Percentiles rank a stretch among this genome's conserved stretches.
These are phyloP conservation scores for Chromoteleia sp. DNA, from an alignment of 2,888 invertebrate species.

Conservation along the genomic window DNA sequence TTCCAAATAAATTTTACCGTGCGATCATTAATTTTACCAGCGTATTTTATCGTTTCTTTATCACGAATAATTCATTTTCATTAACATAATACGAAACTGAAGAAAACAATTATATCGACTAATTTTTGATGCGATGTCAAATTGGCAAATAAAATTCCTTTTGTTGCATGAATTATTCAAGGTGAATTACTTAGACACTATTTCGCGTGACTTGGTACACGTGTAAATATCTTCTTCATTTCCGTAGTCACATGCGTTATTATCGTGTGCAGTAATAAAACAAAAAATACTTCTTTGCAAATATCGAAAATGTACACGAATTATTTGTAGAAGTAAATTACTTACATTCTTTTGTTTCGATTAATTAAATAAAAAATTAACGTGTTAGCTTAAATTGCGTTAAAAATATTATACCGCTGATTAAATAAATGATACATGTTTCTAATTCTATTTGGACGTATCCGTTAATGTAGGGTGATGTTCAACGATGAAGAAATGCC, in stretches of 20 bases:
- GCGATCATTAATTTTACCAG: no score
- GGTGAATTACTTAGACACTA: neutral
- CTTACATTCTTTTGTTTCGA: no score
- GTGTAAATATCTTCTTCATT: conserved; percentile 33
- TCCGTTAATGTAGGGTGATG: conserved; percentile 39
- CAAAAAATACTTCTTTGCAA: neutral
- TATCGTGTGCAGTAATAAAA: conserved; percentile 10
- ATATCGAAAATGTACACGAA: neutral
- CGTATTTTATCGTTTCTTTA: no score
- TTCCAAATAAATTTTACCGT: neutral
- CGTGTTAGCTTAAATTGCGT: neutral
- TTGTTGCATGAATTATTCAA: conserved; percentile 11
- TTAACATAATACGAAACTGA: no score
- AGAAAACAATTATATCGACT: neutral
- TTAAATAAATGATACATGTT: conserved; percentile 6
- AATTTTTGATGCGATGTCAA: conserved; percentile 4
- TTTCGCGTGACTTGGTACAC: conserved; percentile 5
- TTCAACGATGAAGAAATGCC: conserved; percentile 43
- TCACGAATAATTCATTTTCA: no score
- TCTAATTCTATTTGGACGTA: conserved; percentile 16
- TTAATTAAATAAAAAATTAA: neutral
- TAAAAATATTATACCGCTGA: neutral
- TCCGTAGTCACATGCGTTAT: conserved; percentile 23
- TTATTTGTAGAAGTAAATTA: no score
- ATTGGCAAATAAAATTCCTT: neutral